These are phyloP conservation scores for Muraenolepis orangiensis DNA, from an alignment of 2,797 vertebrate species.

Conservation along the genomic window DNA sequence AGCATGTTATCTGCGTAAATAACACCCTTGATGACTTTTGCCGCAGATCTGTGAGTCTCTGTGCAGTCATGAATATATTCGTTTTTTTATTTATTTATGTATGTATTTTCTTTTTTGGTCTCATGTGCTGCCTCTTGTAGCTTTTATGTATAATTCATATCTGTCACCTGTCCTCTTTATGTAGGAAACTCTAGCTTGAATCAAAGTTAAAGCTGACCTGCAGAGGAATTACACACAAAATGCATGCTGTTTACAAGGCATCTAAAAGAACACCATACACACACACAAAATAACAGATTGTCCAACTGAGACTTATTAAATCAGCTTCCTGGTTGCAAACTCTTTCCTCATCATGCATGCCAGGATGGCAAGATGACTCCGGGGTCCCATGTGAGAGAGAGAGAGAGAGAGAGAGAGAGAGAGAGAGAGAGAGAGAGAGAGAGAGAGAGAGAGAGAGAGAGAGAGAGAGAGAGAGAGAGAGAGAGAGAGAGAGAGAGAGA, in stretches of 20 bases:
- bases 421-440: too few species aligned
- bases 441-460: too few species aligned
- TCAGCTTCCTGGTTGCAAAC: background rate
- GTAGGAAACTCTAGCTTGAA: constrained; percentile 58
- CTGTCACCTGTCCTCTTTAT: constrained; percentile 71
- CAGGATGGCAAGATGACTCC: constrained; percentile 19
- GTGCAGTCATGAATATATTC: constrained; percentile 58
- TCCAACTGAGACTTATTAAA: constrained; percentile 3
- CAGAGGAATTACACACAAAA: constrained; percentile 38
- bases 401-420: background rate
- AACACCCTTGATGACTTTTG: constrained; percentile 45
- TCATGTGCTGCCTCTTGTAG: background rate
- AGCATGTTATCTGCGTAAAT: constrained; percentile 12
- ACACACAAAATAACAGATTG: constrained; percentile 24
- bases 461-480: background rate
- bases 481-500: background rate
- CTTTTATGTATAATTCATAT: background rate
- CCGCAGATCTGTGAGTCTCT: background rate
- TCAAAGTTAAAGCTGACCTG: constrained; percentile 63
- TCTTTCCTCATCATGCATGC: constrained; percentile 23
- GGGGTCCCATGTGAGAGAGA: background rate
- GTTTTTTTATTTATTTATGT: constrained; percentile 4
- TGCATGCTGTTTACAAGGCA: background rate
- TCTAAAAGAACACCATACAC: constrained; percentile 8
- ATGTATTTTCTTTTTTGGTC: background rate